These are phyloP conservation scores for Loxodonta africana DNA, from an alignment of 2,113 vertebrate species.

Conservation along the genomic window DNA sequence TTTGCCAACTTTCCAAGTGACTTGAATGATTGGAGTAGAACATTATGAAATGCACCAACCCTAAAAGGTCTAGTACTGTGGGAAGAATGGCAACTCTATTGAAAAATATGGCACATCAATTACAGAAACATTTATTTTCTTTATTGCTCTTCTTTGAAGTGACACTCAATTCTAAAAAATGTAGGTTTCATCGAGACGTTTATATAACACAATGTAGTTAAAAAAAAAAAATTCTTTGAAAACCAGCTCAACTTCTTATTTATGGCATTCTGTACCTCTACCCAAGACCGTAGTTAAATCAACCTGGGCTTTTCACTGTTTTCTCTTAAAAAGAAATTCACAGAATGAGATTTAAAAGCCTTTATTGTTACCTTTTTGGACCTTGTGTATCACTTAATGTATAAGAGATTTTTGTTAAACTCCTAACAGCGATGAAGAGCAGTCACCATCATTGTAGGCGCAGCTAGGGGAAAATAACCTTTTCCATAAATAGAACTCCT, in stretches of 20 bases:
- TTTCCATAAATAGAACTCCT: background rate
- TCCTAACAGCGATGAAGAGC: background rate
- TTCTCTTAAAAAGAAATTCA: conserved; percentile 18
- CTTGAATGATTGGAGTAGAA: background rate
- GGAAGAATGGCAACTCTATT: background rate
- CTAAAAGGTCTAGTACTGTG: background rate
- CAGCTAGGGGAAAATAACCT: rapidly evolving
- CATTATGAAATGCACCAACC: background rate
- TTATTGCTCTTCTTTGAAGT: background rate
- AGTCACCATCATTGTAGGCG: background rate
- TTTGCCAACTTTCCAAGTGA: conserved; percentile 31
- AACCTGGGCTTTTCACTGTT: background rate
- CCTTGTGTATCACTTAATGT: background rate
- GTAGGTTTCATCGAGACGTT: background rate
- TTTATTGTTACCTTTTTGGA: background rate
- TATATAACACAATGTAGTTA: background rate
- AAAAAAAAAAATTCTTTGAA: conserved; percentile 12
- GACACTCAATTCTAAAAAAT: background rate
- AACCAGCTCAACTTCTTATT: background rate
- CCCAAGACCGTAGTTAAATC: background rate
- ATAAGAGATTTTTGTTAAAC: background rate
- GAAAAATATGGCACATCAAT: background rate
- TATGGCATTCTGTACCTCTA: background rate
- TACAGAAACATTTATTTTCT: background rate
- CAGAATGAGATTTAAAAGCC: background rate